Percentiles rank a stretch among this genome's conserved stretches.
phyloP scores from a whole-genome alignment of 2,888 invertebrate species.

The Drosophila lutescens region DNA sequence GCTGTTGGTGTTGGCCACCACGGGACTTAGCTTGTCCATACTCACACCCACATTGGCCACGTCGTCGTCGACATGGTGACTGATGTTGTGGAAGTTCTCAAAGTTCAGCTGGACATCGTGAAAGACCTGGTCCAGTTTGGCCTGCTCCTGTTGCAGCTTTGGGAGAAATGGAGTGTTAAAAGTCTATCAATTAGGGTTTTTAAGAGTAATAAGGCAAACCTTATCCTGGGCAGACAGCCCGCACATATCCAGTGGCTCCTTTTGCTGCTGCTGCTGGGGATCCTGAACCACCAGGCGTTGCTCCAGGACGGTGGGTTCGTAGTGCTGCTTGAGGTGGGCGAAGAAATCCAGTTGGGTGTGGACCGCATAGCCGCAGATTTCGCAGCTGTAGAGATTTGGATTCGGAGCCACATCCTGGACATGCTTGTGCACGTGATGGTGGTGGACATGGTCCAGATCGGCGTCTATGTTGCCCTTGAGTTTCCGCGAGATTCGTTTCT shows the following conservation, averaged over 20 bases:
- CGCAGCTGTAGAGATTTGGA: slow-evolving; percentile 85
- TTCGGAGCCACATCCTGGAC: slow-evolving; percentile 21
- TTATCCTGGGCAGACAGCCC: slow-evolving; percentile 61
- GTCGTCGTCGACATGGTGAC: slow-evolving; percentile 59
- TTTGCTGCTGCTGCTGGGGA: slow-evolving; percentile 46
- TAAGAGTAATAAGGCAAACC: slow-evolving; percentile 31
- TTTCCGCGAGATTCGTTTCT: slow-evolving; percentile 93
- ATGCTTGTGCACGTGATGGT: slow-evolving; percentile 48
- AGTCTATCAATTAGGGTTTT: neutral
- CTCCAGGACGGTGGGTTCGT: slow-evolving; percentile 86
- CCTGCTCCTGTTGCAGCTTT: slow-evolving; percentile 67
- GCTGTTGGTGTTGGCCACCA: slow-evolving; percentile 33
- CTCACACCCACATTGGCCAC: slow-evolving; percentile 62
- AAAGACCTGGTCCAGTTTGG: slow-evolving; percentile 76
- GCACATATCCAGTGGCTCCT: slow-evolving; percentile 69
- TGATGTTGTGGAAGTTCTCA: slow-evolving; percentile 74
- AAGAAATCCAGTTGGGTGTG: slow-evolving; percentile 93
- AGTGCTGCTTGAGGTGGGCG: slow-evolving; percentile 93
- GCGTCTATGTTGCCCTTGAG: slow-evolving; percentile 85
- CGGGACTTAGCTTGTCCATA: slow-evolving; percentile 58
- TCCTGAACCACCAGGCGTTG: slow-evolving; percentile 47
- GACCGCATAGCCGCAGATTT: slow-evolving; percentile 91
- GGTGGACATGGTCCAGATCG: slow-evolving; percentile 45
- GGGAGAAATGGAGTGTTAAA: neutral
- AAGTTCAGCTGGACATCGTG: slow-evolving; percentile 82